Conservation (phyloP, 2,113 vertebrate species). For the Melanostigma gelatinosum region DNA sequence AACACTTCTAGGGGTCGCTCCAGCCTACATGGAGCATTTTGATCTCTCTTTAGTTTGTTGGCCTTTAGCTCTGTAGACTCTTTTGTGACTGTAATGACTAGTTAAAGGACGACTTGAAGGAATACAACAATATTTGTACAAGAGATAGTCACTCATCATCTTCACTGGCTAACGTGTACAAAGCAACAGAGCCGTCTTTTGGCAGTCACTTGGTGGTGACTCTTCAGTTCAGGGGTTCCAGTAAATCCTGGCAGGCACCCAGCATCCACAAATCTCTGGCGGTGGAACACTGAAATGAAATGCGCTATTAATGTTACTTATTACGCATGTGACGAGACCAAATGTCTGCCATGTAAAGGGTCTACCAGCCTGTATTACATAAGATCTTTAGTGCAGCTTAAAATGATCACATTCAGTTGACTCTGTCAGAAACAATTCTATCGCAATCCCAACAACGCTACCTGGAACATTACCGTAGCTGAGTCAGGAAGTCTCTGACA, state of each 20-base stretch:
- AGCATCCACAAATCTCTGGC: not conserved
- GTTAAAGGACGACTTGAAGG: not conserved
- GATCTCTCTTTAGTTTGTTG: constrained; percentile 7
- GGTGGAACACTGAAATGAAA: not conserved
- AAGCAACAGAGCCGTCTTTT: not conserved
- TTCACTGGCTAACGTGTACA: not conserved
- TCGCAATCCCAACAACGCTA: not conserved
- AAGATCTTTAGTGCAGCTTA: not conserved
- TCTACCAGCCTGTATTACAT: not conserved
- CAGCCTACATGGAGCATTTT: constrained; percentile 2
- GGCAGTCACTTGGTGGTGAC: not conserved
- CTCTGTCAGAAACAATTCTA: not conserved
- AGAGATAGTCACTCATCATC: not conserved
- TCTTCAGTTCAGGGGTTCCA: not conserved
- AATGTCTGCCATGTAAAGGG: not conserved
- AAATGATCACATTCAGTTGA: not conserved
- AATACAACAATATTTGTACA: not conserved
- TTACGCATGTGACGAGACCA: not conserved
- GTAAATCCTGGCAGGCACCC: not conserved
- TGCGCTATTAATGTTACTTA: not conserved
- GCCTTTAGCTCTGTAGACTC: not conserved
- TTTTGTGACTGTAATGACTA: not conserved
- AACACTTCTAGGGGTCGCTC: not conserved
- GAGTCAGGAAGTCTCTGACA: not conserved
- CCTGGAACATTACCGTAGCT: not conserved